Evolutionary conservation across 2,113 vertebrate species (phyloP), one percentile per base, ranked within the genome.

Genomic region (Oreochromis aureus): DNA sequence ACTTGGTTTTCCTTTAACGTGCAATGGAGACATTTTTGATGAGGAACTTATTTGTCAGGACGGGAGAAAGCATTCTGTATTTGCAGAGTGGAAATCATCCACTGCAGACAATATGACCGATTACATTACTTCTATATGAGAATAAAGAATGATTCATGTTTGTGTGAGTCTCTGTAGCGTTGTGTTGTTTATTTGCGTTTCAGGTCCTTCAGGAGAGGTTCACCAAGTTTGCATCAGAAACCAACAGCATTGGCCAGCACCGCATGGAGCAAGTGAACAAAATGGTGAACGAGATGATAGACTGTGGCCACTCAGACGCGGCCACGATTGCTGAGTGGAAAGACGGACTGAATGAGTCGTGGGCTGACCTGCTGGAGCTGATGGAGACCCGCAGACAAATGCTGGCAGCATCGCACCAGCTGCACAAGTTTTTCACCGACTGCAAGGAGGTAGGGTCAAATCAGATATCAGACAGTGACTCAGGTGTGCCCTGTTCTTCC

Each of bases 301-400:
- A 98, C 2, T 97, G 97, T 1, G 97, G 98, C 27, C 98, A 99
- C 69, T 93, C 97, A 0, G 98, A 98, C 13, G 97, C 97, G 0
- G 98, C 98, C 93, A 98, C 97, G 11, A 97, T 98, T 9, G 98
- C 98, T 0, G 98, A 98, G 95, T 99, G 98, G 98, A 99, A 99
- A 89, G 98, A 99, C n/a, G 96, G 97, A 1, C 94, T 99, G 84
- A 98, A 98, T 2, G 98, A 99, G 91, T 97, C 98, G 3, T 99
- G 98, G 98, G 98, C 98, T 0, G 98, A 99, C 93, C 97, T 99
- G 19, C 96, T 98, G 48, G 98, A 99, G 93, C 97, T 99, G 84
- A 98, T 99, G 85, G 98, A 98, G 93, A 99, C 98, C 0, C 96
- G 98, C 54, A 97, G 97, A 3, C 98, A 99, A 95, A 98, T 98